These are phyloP conservation scores for Forbesichthys papilliferus DNA, from an alignment of 2,113 vertebrate genomes.

Conservation along the genomic window DNA sequence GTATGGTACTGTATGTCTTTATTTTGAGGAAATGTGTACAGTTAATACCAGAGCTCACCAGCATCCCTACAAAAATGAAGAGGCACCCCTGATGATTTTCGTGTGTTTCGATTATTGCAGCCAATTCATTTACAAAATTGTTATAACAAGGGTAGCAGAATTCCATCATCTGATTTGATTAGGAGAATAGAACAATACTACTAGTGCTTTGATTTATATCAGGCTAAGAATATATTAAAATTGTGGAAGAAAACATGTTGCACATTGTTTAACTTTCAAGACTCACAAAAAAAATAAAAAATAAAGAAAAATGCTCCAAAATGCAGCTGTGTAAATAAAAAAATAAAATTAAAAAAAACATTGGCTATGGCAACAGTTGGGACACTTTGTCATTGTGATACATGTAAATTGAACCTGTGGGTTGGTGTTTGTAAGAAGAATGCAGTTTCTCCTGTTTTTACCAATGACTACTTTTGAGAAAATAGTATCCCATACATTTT, in stretches of 20 bases:
- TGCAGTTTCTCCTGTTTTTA: constrained; percentile 42
- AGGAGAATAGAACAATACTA: constrained; percentile 1
- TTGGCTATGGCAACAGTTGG: too few relatives aligned
- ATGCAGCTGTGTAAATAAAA: neutral
- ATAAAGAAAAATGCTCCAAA: neutral
- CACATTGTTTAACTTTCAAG: neutral
- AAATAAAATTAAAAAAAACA: neutral
- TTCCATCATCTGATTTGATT: neutral
- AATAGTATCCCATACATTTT: constrained; percentile 84
- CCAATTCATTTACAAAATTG: too few relatives aligned
- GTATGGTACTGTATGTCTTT: constrained; percentile 24
- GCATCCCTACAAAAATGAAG: constrained; percentile 39
- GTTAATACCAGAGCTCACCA: neutral
- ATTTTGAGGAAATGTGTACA: constrained; percentile 38
- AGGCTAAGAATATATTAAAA: too few relatives aligned
- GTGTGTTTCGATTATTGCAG: too few relatives aligned
- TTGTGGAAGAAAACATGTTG: too few relatives aligned
- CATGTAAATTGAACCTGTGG: neutral
- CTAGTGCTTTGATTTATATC: constrained; percentile 16
- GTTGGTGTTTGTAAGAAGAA: neutral
- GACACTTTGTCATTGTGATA: neutral
- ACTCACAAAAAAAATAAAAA: neutral
- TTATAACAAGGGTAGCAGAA: too few relatives aligned
- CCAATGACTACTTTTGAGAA: constrained; percentile 59
- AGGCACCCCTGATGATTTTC: too few relatives aligned